Base-by-base conservation (phyloP, 2,888 invertebrate species). In the Biston stratarius region DNA sequence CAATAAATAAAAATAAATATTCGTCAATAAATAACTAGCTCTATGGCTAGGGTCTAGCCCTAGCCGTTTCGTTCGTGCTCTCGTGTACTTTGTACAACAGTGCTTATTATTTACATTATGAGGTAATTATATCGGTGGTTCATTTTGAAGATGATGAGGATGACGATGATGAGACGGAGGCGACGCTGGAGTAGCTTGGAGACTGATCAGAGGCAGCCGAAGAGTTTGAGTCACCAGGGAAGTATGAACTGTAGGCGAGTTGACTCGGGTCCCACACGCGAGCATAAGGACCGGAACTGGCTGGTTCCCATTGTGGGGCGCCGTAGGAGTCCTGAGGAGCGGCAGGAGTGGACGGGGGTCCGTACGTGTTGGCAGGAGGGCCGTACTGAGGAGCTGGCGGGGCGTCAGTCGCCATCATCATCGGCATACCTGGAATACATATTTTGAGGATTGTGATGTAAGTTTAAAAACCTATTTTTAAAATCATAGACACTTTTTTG, bases 191-290 rank as follows among this genome's bases (percentile, higher is more conserved):
- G 83, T 93, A 93, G 78, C 91, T 92, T 0, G 90, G 90, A 5
- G 94, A 94, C 53, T 94, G 94, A 69, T 95, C 95, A 0, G 95
- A 94, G 1, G 95, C 92, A 40, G 95, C 94, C 9, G 94, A 94
- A 0, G 94, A 92, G 68, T 89, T 91, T 0, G 95, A 94, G 71
- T 95, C 94, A 82, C 95, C 95, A 72, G 96, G 96, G 82, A 96
- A 96, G 88, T 96, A 96, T 0, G 96, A 96, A 79, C 95, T 96
- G 85, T 96, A 96, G 36, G 96, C 96, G 74, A 96, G 86, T 77
- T 95, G 96, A 59, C 96, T 95, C 7, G 95, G 94, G 77, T 96
- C 96, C 96, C 97, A 97, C 0, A 96, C 95, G 74, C 97, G 94
- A 55, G 97, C 95, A 87, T 97, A 97, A 0, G 97, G 97, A 9